Conservation (phyloP, 92 coral and sea anemone genomes). For the Zoanthus solanderi region DNA sequence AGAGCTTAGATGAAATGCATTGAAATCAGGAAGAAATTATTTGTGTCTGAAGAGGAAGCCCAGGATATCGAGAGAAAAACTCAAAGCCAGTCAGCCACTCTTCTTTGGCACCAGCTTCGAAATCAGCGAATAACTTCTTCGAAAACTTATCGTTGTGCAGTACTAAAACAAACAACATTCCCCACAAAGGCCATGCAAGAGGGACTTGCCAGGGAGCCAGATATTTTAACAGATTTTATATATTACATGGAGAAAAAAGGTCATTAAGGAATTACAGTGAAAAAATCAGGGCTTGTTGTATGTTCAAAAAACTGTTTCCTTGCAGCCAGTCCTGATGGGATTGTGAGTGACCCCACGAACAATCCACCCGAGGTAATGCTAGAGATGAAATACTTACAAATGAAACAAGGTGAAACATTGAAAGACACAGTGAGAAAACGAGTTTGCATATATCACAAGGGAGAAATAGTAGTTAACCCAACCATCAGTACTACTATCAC, state of each 20-base stretch:
- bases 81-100: conserved; percentile 31
- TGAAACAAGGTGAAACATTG: conserved; percentile 25
- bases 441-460: neutral
- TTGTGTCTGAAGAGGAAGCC: conserved; percentile 26
- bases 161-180: conserved; percentile 46
- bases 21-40: neutral
- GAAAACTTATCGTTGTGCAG: conserved; percentile 50
- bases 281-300: conserved; percentile 29
- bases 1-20: neutral
- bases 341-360: conserved; percentile 12
- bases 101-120: conserved; percentile 35
- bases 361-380: conserved; percentile 38
- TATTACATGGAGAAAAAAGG: conserved; percentile 23
- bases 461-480: conserved; percentile 15
- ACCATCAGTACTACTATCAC: conserved; percentile 46
- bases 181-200: conserved; percentile 59
- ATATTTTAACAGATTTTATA: conserved; percentile 19
- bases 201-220: conserved; percentile 52
- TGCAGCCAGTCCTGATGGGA: conserved; percentile 53
- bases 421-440: conserved; percentile 29
- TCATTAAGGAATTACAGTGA: conserved; percentile 44
- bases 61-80: conserved; percentile 27
- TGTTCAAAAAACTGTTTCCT: conserved; percentile 40
- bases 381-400: conserved; percentile 37
- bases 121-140: conserved; percentile 55